phyloP scores from a whole-genome alignment of 2,888 invertebrate species.

The Eupithecia subfuscata region DNA sequence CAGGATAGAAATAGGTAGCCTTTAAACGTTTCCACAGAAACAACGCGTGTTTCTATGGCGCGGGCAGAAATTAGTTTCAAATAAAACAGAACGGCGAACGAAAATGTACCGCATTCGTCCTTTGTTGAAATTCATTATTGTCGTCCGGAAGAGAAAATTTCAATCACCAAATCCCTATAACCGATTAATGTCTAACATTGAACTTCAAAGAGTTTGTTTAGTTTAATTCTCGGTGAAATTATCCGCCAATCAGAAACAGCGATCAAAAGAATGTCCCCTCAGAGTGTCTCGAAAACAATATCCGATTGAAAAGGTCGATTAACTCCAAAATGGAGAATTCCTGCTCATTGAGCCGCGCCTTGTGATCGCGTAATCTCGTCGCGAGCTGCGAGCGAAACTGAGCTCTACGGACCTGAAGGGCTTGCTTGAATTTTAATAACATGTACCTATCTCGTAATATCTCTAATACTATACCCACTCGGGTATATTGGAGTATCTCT shows the following conservation, averaged over 20 bases:
- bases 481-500: background rate
- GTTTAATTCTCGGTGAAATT: constrained; percentile 18
- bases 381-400: constrained; percentile 23
- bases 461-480: background rate
- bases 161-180: background rate
- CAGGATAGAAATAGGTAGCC: background rate
- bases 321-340: constrained; percentile 42
- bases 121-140: background rate
- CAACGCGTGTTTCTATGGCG: too few relatives aligned
- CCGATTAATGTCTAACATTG: background rate
- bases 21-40: too few relatives aligned
- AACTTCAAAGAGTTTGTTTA: constrained; percentile 5
- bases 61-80: background rate
- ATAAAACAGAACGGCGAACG: background rate
- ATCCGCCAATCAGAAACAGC: constrained; percentile 24
- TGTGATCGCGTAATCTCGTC: constrained; percentile 35
- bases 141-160: background rate
- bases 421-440: constrained; percentile 8
- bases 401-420: constrained; percentile 8
- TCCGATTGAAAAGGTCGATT: constrained; percentile 40
- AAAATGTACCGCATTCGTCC: background rate
- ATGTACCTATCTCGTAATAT: background rate
- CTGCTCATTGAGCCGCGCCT: constrained; percentile 37
- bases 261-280: constrained; percentile 38
- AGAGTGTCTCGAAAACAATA: constrained; percentile 39